Evolutionary conservation across 1,140 invertebrate genomes (phyloP).

Genomic region (Oncopeltus fasciatus): DNA sequence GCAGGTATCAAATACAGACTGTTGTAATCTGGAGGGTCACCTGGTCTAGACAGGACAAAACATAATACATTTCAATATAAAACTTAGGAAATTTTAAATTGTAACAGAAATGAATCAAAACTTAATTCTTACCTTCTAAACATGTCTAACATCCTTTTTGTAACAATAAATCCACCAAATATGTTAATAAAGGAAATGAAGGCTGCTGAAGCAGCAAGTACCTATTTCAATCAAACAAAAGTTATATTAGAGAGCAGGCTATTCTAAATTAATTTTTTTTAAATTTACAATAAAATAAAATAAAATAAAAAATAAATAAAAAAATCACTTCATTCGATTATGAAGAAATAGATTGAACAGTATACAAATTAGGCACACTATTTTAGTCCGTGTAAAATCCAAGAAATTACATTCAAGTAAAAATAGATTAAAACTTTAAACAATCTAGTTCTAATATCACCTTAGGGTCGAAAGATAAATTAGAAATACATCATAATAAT

Average conservation of each 20-base stretch:
- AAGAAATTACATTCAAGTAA: too few species aligned
- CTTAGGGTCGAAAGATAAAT: too few species aligned
- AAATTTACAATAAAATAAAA: background rate
- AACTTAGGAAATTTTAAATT: background rate
- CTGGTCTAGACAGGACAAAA: conserved; percentile 34
- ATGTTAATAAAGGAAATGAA: conserved; percentile 85
- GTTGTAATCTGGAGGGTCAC: conserved; percentile 76
- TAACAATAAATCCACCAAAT: conserved; percentile 80
- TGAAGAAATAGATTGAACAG: too few species aligned
- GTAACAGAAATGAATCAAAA: conserved; percentile 22
- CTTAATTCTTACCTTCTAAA: conserved; percentile 82
- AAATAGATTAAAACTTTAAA: too few species aligned
- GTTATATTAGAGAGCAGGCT: too few species aligned
- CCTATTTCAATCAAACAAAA: conserved; percentile 33
- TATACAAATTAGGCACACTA: too few species aligned
- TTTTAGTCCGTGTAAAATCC: too few species aligned
- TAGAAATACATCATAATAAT: too few species aligned
- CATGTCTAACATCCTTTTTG: conserved; percentile 85
- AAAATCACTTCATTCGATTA: too few species aligned
- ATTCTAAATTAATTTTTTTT: too few species aligned
- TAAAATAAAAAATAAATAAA: background rate
- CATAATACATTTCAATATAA: background rate
- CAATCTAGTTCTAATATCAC: too few species aligned
- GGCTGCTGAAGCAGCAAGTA: conserved; percentile 60
- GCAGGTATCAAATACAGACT: conserved; percentile 67